phyloP scores from a whole-genome alignment of 2,113 vertebrate genomes.

The Rhinogobius similis region DNA sequence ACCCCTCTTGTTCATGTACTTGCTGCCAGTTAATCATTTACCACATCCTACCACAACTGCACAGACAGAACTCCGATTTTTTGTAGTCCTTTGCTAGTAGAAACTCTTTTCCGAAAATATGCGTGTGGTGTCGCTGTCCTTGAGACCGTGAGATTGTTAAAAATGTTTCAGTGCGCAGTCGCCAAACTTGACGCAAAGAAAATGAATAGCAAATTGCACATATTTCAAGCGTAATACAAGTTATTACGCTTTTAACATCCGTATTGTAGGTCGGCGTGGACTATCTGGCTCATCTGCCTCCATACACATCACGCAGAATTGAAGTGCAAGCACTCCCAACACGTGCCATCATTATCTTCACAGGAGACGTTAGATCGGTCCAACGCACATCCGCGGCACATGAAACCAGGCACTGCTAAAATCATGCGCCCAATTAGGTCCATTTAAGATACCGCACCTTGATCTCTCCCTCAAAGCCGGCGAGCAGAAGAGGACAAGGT shows the following conservation, averaged over 20 bases:
- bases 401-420: slow-evolving; percentile 47
- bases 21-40: no score
- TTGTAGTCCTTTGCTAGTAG: no score
- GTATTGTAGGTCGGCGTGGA: slow-evolving; percentile 11
- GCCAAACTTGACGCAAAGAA: background rate
- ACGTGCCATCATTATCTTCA: slow-evolving; percentile 29
- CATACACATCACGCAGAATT: slow-evolving; percentile 2
- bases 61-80: no score
- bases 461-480: slow-evolving; percentile 28
- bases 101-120: no score
- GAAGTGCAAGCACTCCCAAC: background rate
- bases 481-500: slow-evolving; percentile 24
- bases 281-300: slow-evolving; percentile 33
- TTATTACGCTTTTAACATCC: slow-evolving; percentile 14
- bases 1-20: no score
- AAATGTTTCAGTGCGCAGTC: no score
- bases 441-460: slow-evolving; percentile 48
- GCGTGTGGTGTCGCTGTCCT: no score
- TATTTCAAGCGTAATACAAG: no score
- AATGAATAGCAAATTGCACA: background rate
- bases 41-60: no score
- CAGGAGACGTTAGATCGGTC: slow-evolving; percentile 52
- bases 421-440: slow-evolving; percentile 60
- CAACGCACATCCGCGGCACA: slow-evolving; percentile 18
- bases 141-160: no score